These are phyloP conservation scores for Hypsopygia costalis DNA, from an alignment of 2,888 invertebrate genomes.

Conservation along the genomic window DNA sequence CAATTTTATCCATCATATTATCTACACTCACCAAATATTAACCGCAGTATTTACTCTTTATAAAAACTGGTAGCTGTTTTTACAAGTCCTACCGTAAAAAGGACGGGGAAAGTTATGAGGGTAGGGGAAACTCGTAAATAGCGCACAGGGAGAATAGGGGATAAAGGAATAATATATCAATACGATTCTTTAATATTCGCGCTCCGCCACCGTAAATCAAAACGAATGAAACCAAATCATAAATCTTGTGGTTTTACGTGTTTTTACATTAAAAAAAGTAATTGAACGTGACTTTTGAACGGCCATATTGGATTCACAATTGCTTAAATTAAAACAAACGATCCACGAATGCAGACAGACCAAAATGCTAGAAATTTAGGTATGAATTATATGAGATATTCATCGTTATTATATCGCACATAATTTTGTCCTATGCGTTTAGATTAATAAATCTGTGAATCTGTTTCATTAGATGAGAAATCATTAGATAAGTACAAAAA, in stretches of 20 bases:
- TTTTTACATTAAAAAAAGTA: conserved; percentile 33
- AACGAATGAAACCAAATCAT: conserved; percentile 68
- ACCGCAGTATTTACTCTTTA: not conserved
- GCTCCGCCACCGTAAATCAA: conserved; percentile 72
- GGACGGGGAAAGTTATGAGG: conserved; percentile 76
- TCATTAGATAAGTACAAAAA: no score
- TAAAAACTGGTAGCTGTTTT: conserved; percentile 19
- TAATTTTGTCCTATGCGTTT: no score
- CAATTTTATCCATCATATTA: no score
- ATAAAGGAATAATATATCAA: conserved; percentile 81
- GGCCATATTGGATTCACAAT: conserved; percentile 9
- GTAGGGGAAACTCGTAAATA: conserved; percentile 75
- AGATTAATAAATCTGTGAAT: no score
- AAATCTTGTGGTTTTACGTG: conserved; percentile 59
- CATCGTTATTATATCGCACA: no score
- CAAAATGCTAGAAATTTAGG: no score
- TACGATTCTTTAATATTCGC: conserved; percentile 80
- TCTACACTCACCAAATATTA: not conserved
- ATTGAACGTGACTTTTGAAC: conserved; percentile 18
- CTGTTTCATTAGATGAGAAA: no score
- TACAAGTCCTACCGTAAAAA: conserved; percentile 66
- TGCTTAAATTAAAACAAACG: no score
- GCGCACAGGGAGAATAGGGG: conserved; percentile 65
- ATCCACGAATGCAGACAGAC: no score
- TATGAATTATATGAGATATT: no score